Evolutionary conservation across 2,113 vertebrate species (phyloP).

Genomic region (Siphamia tubifer): DNA sequence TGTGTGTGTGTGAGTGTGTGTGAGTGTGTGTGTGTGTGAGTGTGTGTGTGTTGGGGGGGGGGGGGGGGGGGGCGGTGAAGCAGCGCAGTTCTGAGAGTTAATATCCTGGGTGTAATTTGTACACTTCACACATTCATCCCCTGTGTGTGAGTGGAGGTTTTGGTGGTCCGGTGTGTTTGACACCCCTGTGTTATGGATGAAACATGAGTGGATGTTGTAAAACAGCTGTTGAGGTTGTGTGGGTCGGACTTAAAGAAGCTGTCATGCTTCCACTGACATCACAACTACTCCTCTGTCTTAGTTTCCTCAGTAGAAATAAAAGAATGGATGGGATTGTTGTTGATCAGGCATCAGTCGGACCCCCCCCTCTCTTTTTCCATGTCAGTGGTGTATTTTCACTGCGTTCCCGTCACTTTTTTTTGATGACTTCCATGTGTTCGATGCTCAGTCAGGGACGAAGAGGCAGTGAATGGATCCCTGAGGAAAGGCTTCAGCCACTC

Average conservation of each 20-base stretch:
- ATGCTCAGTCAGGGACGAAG: conserved; percentile 28
- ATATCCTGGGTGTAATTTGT: too few species aligned
- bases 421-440: conserved; percentile 71
- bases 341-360: conserved; percentile 3
- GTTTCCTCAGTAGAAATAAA: conserved; percentile 18
- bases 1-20: too few species aligned
- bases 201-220: too few species aligned
- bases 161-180: too few species aligned
- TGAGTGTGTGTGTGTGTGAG: too few species aligned
- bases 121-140: too few species aligned
- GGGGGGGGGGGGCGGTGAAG: too few species aligned
- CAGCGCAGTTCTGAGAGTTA: too few species aligned
- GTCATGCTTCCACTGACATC: conserved; percentile 17
- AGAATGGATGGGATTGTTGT: conserved; percentile 17
- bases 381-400: conserved; percentile 32
- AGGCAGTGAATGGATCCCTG: conserved; percentile 59
- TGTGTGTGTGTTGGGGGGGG: too few species aligned
- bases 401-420: conserved; percentile 26
- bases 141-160: too few species aligned
- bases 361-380: conserved; percentile 22
- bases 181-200: too few species aligned
- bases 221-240: too few species aligned
- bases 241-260: conserved; percentile 11
- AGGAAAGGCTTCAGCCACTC: conserved; percentile 59
- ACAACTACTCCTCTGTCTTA: conserved; percentile 14